Evolutionary conservation across 1,140 invertebrate genomes (phyloP), one percentile per base, ranked within the genome.

Genomic region (Onthophagus taurus): DNA sequence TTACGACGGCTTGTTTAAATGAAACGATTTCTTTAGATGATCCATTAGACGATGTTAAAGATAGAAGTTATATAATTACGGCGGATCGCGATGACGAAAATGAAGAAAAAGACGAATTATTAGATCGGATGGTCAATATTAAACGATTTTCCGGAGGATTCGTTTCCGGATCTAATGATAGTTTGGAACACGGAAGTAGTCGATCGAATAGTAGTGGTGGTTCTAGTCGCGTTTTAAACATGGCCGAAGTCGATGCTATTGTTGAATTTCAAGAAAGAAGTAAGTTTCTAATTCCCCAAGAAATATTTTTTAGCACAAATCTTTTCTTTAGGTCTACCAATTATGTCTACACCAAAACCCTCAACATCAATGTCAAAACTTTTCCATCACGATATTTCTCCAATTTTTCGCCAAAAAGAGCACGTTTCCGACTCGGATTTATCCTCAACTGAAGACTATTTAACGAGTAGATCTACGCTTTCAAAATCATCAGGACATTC

Each of bases 341-440:
- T 57, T 2, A 60, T 61, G 54, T 64, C 61, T n/a, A 64, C 61
- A 7, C 61, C 61, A 33, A 64, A 62, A 51, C 47, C 51, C 12
- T 31, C 47, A 26, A 49, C 37, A 43, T 41, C 33, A 7, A 35
- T 33, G 6, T 45, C 45, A 26, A 49, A 45, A 34, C 35, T 55
- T 16, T 60, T 54, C 47, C 45, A 52, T 21, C 42, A 53, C 14
- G 42, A 46, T 14, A 49, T 63, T 38, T 63, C 61, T 11, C 61
- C 61, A 9, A 62, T 63, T 12, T 45, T 49, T 9, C 45, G 42
- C 7, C 31, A 39, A 30, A 52, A 52, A 30, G 47, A 49, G 11
- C 42, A 45, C 21, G 26, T 47, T 14, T 61, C 59, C 14, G 59
- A 61, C 48, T 61, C 59, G 4, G 59, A 59, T 16, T 12, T 54